Evolutionary conservation across 2,797 vertebrate genomes (phyloP), one percentile per base, ranked within the genome.

Genomic region (Tolypeutes matacus): DNA sequence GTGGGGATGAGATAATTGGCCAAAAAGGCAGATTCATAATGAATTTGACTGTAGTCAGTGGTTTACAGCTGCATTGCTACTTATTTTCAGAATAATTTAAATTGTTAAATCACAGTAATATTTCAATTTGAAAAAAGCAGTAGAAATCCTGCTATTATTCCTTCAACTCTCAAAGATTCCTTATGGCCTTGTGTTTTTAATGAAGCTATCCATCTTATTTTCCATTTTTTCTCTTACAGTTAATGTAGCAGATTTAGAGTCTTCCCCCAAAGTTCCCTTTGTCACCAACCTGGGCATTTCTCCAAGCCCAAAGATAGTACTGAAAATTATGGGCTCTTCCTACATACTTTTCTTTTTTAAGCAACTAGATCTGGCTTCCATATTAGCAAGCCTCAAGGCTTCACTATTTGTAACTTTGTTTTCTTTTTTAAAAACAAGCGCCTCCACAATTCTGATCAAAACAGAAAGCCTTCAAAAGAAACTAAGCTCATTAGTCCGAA

Each of bases 251-350:
- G 97, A 97, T 97, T 98, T 97, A 96, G 93, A 97, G 96, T 97
- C 98, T 98, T 96, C 97, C 93, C 89, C 97, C 88, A 97, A 98
- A 14, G 64, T 87, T 96, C 53, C 95, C 91, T 97, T 98, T 98
- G 97, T 98, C 97, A 97, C 98, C 98, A 98, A 97, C 97, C 98
- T 67, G 97, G 98, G 98, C 98, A 98, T 98, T 97, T 97, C 97
- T 98, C 98, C 98, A 98, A 98, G 91, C 93, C 97, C 97, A 98
- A 98, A 98, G 97, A 98, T 98, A 98, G 98, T 96, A 97, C 93
- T 97, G 97, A 98, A 98, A 98, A 98, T 98, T 98, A 98, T 96
- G 98, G 98, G 96, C 97, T 98, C 98, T 98, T 98, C 98, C 98
- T 98, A 98, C 98, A 98, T 97, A 97, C 95, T 94, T 96, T 98